Percentiles rank a stretch among this genome's conserved stretches.
Evolutionary conservation across 2,797 vertebrate genomes (phyloP).

Genomic region (Notolepis coatsorum): DNA sequence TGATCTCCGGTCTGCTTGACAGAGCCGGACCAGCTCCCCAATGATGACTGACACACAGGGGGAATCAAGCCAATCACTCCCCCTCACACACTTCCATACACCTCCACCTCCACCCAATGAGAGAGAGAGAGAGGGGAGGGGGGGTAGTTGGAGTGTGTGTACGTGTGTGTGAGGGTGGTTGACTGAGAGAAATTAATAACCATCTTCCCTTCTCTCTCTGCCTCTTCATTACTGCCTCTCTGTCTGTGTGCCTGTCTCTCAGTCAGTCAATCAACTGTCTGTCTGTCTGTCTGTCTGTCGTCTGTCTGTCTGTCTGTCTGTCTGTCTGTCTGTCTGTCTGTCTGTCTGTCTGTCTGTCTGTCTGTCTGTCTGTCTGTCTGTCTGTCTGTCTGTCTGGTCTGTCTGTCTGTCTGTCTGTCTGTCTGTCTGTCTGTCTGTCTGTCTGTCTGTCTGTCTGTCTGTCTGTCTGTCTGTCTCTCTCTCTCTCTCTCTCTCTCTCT

Average conservation of each 20-base stretch:
- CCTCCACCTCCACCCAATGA: constrained; percentile 24
- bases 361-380: too few species aligned
- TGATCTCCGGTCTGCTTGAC: constrained; percentile 28
- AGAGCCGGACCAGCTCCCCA: constrained; percentile 32
- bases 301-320: too few species aligned
- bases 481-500: background rate
- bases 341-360: too few species aligned
- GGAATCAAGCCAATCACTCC: constrained; percentile 64
- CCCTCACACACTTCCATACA: constrained; percentile 22
- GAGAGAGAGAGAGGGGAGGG: too few species aligned
- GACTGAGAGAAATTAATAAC: too few species aligned
- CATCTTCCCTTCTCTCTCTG: background rate
- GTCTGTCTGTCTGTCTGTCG: too few species aligned
- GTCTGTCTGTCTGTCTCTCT: background rate
- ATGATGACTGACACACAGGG: constrained; percentile 55
- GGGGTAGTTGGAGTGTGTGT: too few species aligned
- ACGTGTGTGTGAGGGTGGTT: too few species aligned
- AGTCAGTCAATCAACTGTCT: too few species aligned
- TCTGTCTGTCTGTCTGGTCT: too few species aligned
- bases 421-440: background rate
- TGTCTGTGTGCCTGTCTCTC: background rate
- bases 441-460: background rate
- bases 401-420: too few species aligned
- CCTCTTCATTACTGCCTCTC: background rate
- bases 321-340: too few species aligned